Evolutionary conservation across 1,140 invertebrate species (phyloP), one percentile per base, ranked within the genome.

Genomic region (Brachystomella parvula): DNA sequence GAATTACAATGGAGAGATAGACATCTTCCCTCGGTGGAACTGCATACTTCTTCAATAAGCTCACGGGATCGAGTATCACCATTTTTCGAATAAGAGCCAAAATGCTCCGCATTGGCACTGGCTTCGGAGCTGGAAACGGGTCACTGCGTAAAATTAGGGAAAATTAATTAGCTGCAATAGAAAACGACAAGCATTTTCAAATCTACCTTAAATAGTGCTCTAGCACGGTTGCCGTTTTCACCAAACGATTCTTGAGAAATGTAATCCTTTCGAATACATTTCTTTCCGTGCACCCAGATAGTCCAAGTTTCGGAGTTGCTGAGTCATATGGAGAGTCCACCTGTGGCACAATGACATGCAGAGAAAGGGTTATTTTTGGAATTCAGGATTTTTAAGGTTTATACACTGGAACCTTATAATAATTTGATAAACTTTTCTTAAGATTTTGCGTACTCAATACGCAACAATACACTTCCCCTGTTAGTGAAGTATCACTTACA

Each of bases 91-190:
- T 60, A 1, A 70, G 26, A 26, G 58, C 64, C 15, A 72, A 28
- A 26, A 70, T 64, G 26, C 64, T 59, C 32, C 60, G 47, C 12
- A 39, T 6, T 30, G 71, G 71, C 28, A 72, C 68, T 9, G 56
- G 53, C 35, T 72, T 72, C 19, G 66, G 56, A 15, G 68, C 60
- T 19, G 64, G 60, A 62, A 72, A 72, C 24, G 65, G 63, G 28
- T 61, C 47, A 19, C 71, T 72, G 30, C 29, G 21, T 21, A 59
- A 24, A 61, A 17, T 44, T n/a, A 66, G 21, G 24, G 17, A 17
- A 47, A 62, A 47, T 57, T 17, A 21, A 47, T 21, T 15, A 47
- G 21, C 21, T 47, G 15, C 29, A 31, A 19, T 12, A 60, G 6
- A 60, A 30, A 30, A 31, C 24, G 3, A 59, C 29, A 3, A 29